Evolutionary conservation across 2,888 invertebrate genomes (phyloP), one percentile per base, ranked within the genome.

Genomic region (Xestia rhomboidea): DNA sequence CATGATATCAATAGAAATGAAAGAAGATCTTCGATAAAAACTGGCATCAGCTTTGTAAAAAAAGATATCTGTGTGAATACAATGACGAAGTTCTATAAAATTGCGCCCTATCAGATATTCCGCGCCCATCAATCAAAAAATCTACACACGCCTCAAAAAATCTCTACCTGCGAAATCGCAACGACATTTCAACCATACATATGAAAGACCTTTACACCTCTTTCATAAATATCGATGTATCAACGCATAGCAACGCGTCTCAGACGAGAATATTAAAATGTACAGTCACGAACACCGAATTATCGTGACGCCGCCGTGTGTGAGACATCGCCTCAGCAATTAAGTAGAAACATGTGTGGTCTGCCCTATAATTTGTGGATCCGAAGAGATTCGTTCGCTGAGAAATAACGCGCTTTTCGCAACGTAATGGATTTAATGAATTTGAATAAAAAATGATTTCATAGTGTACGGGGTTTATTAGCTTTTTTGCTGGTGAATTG

Each of bases 191-290:
- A 51, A 13, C 18, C 41, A 60, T 83, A 74, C n/a, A 57, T 81
- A 71, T 86, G 83, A 81, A 85, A 73, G 67, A 68, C 67, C 86
- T 68, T 78, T 82, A 81, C 44, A 41, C 64, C 60, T 68, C 66
- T 71, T 81, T 84, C 79, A 85, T 83, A 87, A 84, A 82, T 95
- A 95, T 95, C 91, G 95, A 95, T 94, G 92, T 95, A 95, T 94
- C 95, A 93, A 91, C 85, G 90, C 94, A 93, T 95, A 93, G 94
- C 95, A 93, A 95, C 95, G 92, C 89, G 91, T 90, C 89, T 85
- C 85, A 85, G 83, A 79, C 79, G 82, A 84, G 94, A 93, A 95
- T 95, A 95, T 94, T 94, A 95, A 95, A 93, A 94, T 93, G 94
- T 92, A 89, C 85, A 93, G 95, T 95, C 95, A 95, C 96, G 95